Base-by-base conservation (phyloP, 2,113 vertebrate species). In the Pithys albifrons region DNA sequence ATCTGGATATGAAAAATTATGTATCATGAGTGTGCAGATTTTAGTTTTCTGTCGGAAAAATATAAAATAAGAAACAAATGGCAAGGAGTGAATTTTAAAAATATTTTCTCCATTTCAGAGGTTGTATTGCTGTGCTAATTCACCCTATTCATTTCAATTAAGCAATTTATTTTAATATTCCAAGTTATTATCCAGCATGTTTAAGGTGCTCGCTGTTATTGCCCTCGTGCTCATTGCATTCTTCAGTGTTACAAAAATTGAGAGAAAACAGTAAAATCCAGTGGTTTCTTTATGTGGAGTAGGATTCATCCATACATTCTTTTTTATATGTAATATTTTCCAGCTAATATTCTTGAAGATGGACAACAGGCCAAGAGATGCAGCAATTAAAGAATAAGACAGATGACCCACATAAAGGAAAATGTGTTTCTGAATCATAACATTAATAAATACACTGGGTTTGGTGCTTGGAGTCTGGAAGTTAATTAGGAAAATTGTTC, bases 141-240 rank as follows among this genome's bases (percentile, higher is more conserved):
- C 73, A 87, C 24, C 28, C 29, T 62, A 28, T 61, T 84, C 39
- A 37, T 76, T 92, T 51, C 83, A 95, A 77, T 75, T 74, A 92
- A 83, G 25, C 33, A n/a, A 66, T 89, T 87, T 10, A 23, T 95
- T 95, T 89, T 86, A 89, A 67, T 81, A 89, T 46, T 95, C 13
- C n/a, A n/a, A 39, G 59, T 49, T 84, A 58, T 89, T 84, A 39
- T 46, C 55, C 55, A 57, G 39, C 27, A 35, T 41, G 33, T 62
- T 74, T 70, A 83, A 70, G 28, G 49, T 45, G 37, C 64, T 76
- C 31, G 45, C 28, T 52, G 29, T 77, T 89, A 76, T 71, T 80
- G 25, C 31, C 31, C 41, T 91, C 35, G 28, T 52, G n/a, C 66
- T 90, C 15, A 25, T 71, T 62, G 45, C 33, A 52, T 91, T 89